Percentiles rank a stretch among this genome's conserved stretches.
Evolutionary conservation across 2,113 vertebrate species (phyloP).

Genomic region (Platichthys stellatus): DNA sequence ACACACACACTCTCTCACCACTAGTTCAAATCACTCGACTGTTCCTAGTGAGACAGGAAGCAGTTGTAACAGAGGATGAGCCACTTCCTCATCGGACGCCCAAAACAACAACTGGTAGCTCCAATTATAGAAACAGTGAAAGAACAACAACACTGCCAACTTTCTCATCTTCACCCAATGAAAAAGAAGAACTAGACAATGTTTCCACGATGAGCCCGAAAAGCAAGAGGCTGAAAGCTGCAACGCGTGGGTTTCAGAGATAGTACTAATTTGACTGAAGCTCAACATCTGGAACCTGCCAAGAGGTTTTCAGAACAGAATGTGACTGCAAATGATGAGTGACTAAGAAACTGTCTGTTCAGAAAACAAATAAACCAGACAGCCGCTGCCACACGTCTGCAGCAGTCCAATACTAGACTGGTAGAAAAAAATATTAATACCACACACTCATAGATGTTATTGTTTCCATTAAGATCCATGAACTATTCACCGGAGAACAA

Average conservation of each 20-base stretch:
- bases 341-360: too few relatives aligned
- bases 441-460: too few relatives aligned
- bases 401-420: too few relatives aligned
- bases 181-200: constrained; percentile 27
- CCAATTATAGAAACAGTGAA: constrained; percentile 63
- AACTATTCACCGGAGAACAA: too few relatives aligned
- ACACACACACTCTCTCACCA: background rate
- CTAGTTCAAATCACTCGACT: constrained; percentile 44
- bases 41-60: constrained; percentile 73
- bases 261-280: background rate
- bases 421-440: too few relatives aligned
- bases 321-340: background rate
- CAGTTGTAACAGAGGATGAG: constrained; percentile 79
- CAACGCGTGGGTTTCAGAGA: background rate
- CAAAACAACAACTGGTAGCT: constrained; percentile 61
- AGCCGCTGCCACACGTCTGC: too few relatives aligned
- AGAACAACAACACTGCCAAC: constrained; percentile 47
- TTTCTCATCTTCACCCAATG: constrained; percentile 9
- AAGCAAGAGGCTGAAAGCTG: background rate
- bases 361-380: background rate
- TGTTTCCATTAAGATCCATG: too few relatives aligned
- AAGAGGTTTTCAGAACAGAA: background rate
- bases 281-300: background rate
- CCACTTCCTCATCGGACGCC: constrained; percentile 77
- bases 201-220: constrained; percentile 47